phyloP scores from a whole-genome alignment of 1,140 invertebrate genomes.

The Babylonia areolata region DNA sequence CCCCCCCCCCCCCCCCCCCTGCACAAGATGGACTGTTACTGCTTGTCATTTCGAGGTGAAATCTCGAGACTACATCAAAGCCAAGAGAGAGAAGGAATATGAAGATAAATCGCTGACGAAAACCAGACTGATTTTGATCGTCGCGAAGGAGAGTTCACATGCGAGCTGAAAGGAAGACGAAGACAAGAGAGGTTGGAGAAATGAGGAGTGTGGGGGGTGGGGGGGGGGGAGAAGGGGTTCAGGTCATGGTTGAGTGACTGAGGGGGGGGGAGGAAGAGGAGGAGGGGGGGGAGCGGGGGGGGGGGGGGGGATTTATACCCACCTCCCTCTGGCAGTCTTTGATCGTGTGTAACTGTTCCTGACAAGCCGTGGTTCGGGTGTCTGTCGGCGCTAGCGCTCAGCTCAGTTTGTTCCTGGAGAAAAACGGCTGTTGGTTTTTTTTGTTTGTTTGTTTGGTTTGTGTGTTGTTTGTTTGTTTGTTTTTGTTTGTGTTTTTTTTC shows the following conservation, averaged over 20 bases:
- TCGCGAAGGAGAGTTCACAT: not conserved
- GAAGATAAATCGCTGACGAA: not conserved
- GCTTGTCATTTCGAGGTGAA: not conserved
- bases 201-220: not conserved
- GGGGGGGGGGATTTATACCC: constrained; percentile 5
- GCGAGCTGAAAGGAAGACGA: not conserved
- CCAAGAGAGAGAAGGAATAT: not conserved
- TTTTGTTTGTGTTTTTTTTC: not conserved
- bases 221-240: not conserved
- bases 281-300: not conserved
- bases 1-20: not conserved
- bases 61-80: not conserved
- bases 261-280: not conserved
- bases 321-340: not conserved
- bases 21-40: not conserved
- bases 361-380: not conserved
- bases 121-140: not conserved
- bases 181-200: not conserved
- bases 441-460: not conserved
- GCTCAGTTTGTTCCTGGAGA: not conserved
- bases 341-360: not conserved
- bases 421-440: not conserved
- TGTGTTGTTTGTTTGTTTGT: not conserved
- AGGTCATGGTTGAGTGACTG: not conserved
- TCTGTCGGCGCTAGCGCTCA: not conserved